Conservation (phyloP, 2,113 vertebrate species). For the Megaleporinus macrocephalus region DNA sequence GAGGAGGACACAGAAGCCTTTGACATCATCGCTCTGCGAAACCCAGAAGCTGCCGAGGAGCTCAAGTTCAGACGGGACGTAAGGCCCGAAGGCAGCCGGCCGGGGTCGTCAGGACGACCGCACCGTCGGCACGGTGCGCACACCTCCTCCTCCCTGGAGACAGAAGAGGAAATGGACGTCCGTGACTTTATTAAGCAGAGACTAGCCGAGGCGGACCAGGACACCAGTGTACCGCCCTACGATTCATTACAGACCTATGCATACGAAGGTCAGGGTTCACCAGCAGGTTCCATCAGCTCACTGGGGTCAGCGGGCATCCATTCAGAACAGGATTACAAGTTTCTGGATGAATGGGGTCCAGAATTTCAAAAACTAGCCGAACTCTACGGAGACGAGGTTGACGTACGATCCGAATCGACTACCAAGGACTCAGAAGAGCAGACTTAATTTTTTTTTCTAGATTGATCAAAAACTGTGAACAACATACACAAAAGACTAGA, state of each 20-base stretch:
- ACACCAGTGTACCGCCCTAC: slow-evolving; percentile 84
- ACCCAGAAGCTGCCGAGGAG: slow-evolving; percentile 88
- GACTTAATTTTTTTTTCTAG: slow-evolving; percentile 47
- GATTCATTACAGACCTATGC: slow-evolving; percentile 90
- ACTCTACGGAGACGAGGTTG: slow-evolving; percentile 85
- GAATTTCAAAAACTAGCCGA: slow-evolving; percentile 95
- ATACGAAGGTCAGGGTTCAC: slow-evolving; percentile 86
- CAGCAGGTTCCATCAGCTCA: slow-evolving; percentile 85
- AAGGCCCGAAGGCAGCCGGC: slow-evolving; percentile 79
- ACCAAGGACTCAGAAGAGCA: slow-evolving; percentile 37
- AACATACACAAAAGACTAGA: slow-evolving; percentile 34
- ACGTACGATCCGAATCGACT: slow-evolving; percentile 82
- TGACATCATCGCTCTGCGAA: slow-evolving; percentile 86
- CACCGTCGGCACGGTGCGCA: neutral
- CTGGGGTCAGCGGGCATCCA: slow-evolving; percentile 82
- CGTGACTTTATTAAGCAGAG: slow-evolving; percentile 86
- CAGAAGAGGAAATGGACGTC: slow-evolving; percentile 85
- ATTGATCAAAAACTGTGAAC: slow-evolving; percentile 62
- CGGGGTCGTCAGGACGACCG: slow-evolving; percentile 69
- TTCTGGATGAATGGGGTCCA: slow-evolving; percentile 87
- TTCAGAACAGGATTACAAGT: slow-evolving; percentile 86
- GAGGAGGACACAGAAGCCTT: slow-evolving; percentile 98
- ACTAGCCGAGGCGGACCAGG: slow-evolving; percentile 84
- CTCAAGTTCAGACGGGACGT: slow-evolving; percentile 90
- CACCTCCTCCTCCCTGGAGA: slow-evolving; percentile 61